Evolutionary conservation across 2,888 invertebrate species (phyloP).

Genomic region (Idaea aversata): DNA sequence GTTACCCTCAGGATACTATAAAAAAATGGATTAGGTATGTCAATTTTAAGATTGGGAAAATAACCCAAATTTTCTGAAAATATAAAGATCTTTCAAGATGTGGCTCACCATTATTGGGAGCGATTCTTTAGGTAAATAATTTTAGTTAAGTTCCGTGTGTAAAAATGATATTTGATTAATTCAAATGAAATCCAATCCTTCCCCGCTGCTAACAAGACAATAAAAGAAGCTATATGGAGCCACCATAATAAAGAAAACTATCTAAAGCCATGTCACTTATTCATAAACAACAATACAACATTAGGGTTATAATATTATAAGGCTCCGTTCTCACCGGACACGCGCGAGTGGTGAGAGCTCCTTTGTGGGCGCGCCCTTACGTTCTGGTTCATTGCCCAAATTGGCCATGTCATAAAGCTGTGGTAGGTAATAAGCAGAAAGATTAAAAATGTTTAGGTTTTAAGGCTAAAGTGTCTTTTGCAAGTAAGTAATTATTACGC

Average conservation of each 20-base stretch:
- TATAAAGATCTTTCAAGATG: too few relatives aligned
- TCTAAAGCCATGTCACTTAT: background rate
- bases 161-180: too few relatives aligned
- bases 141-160: too few relatives aligned
- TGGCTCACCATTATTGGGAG: too few relatives aligned
- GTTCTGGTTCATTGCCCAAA: slow-evolving; percentile 44
- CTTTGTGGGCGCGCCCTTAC: slow-evolving; percentile 37
- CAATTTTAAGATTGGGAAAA: too few relatives aligned
- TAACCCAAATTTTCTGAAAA: too few relatives aligned
- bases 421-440: slow-evolving; percentile 6
- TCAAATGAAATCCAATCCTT: too few relatives aligned
- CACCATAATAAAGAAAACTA: background rate
- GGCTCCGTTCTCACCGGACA: slow-evolving; percentile 22
- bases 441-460: slow-evolving; percentile 1
- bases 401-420: slow-evolving; percentile 42
- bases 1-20: too few relatives aligned
- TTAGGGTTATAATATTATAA: slow-evolving; percentile 8
- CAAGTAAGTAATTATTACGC: slow-evolving; percentile 20
- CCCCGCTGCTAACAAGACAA: too few relatives aligned
- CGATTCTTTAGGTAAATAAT: too few relatives aligned
- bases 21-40: too few relatives aligned
- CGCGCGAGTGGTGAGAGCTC: slow-evolving; percentile 31
- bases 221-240: background rate
- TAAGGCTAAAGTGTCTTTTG: slow-evolving; percentile 8
- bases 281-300: background rate